These are phyloP conservation scores for Thamnophis sirtalis DNA, from an alignment of 2,113 vertebrate genomes.

Conservation along the genomic window DNA sequence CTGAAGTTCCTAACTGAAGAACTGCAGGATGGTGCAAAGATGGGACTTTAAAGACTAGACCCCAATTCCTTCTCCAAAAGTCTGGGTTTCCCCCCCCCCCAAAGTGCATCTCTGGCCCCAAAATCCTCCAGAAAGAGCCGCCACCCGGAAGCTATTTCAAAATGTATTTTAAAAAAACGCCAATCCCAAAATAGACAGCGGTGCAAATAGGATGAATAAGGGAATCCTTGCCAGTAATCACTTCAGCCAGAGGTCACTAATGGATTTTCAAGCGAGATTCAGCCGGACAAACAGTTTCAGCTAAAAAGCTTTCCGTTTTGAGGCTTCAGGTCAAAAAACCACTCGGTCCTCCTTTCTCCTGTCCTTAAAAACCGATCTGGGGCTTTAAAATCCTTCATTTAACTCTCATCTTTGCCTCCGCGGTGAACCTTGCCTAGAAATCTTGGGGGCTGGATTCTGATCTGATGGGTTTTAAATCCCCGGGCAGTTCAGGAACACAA, in stretches of 20 bases:
- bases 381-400: neutral
- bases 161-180: neutral
- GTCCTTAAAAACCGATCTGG: neutral
- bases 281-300: neutral
- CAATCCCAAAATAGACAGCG: neutral
- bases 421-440: neutral
- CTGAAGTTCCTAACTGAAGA: too few species aligned
- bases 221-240: neutral
- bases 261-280: neutral
- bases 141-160: neutral
- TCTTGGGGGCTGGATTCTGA: neutral
- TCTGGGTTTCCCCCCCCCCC: accelerated
- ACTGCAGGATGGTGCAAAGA: too few species aligned
- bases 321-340: neutral
- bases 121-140: neutral
- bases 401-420: neutral
- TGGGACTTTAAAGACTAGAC: neutral
- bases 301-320: neutral
- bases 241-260: neutral
- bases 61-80: accelerated
- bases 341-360: neutral
- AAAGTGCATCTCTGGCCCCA: neutral
- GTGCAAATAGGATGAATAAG: neutral
- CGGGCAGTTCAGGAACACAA: neutral
- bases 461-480: neutral